phyloP scores from a whole-genome alignment of 1,140 invertebrate genomes.

The Drosophila erecta region DNA sequence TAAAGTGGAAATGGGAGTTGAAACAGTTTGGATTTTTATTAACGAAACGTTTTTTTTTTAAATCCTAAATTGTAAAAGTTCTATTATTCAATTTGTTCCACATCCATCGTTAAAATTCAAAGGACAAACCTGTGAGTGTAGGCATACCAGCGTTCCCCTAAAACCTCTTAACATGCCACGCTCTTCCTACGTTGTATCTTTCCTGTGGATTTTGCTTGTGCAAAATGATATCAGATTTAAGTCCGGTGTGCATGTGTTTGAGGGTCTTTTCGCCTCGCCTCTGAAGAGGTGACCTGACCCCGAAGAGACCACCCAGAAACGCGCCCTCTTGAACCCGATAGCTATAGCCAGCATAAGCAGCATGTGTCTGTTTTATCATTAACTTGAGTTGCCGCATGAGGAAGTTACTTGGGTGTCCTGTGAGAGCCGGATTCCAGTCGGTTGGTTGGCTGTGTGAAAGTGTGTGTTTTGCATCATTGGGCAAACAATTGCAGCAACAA shows the following conservation, averaged over 20 bases:
- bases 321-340: conserved; percentile 33
- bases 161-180: conserved; percentile 18
- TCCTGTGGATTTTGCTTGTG: conserved; percentile 4
- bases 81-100: no score
- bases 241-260: conserved; percentile 10
- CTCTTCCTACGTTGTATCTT: conserved; percentile 7
- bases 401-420: conserved; percentile 47
- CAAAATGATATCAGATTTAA: conserved; percentile 30
- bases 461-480: conserved; percentile 48
- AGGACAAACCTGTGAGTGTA: background rate
- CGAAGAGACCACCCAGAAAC: conserved; percentile 24
- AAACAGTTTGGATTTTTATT: background rate
- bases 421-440: background rate
- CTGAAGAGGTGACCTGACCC: conserved; percentile 20
- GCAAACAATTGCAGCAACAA: conserved; percentile 66
- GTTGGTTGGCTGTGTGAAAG: background rate
- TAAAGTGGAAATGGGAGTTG: background rate
- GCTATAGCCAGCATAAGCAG: conserved; percentile 11
- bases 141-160: conserved; percentile 18
- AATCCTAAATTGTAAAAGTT: no score
- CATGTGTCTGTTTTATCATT: conserved; percentile 59
- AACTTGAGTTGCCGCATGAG: conserved; percentile 59
- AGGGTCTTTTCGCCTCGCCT: conserved; percentile 8
- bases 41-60: no score
- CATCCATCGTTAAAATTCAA: background rate